Conservation (phyloP, 2,888 invertebrate genomes). For the Stegophylla sp. region DNA sequence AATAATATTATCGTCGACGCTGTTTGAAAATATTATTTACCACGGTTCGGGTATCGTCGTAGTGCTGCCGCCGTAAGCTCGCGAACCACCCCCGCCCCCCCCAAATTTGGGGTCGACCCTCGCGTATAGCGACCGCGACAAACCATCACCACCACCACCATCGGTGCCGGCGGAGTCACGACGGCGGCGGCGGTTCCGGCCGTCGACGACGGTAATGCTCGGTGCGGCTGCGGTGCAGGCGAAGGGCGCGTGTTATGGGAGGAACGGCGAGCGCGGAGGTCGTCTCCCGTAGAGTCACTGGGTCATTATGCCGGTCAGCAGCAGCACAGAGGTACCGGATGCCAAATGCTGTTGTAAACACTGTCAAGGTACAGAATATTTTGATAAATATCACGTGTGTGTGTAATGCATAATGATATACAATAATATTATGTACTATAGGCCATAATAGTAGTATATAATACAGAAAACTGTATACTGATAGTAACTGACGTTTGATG, state of each 20-base stretch:
- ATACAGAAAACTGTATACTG: no score
- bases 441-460: no score
- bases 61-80: neutral
- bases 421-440: no score
- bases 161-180: slow-evolving; percentile 6
- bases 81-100: neutral
- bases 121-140: neutral
- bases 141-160: neutral
- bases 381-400: no score
- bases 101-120: neutral
- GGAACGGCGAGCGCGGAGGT: slow-evolving; percentile 56
- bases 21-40: no score
- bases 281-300: slow-evolving; percentile 57
- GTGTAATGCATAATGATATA: no score
- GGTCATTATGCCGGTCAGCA: slow-evolving; percentile 59
- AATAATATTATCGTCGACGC: no score
- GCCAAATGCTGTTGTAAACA: slow-evolving; percentile 59
- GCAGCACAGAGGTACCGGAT: slow-evolving; percentile 59
- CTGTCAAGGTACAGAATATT: slow-evolving; percentile 49
- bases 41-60: neutral
- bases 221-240: neutral
- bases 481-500: no score
- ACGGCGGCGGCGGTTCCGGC: slow-evolving; percentile 21
- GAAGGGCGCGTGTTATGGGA: slow-evolving; percentile 56
- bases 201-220: neutral